Percentiles rank a stretch among this genome's conserved stretches.
phyloP scores from a whole-genome alignment of 2,113 vertebrate species.

The Daubentonia madagascariensis region DNA sequence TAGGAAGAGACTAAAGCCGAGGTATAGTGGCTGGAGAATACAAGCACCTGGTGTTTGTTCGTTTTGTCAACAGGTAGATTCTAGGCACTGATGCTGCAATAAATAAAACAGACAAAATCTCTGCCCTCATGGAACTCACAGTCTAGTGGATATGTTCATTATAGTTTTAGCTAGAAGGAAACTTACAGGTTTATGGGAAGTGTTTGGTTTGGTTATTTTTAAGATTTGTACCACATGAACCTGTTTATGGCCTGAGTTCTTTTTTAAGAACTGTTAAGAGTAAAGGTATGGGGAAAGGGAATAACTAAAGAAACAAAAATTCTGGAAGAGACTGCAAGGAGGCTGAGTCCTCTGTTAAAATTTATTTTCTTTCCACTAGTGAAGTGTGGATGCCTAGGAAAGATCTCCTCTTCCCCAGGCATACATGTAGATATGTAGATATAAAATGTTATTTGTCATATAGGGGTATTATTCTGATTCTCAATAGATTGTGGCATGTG shows the following conservation, averaged over 20 bases:
- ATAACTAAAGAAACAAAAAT: not conserved
- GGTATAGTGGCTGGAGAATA: not conserved
- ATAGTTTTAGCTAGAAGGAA: not conserved
- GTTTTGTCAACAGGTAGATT: not conserved
- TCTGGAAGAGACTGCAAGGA: not conserved
- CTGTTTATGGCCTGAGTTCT: not conserved
- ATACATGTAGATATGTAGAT: not conserved
- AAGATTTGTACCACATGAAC: not conserved
- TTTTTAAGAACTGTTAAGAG: not conserved
- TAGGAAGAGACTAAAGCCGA: not conserved
- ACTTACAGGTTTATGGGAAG: not conserved
- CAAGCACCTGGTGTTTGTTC: not conserved
- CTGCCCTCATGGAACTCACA: not conserved
- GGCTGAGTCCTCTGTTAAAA: not conserved
- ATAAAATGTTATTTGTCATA: not conserved
- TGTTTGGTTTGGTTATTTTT: not conserved
- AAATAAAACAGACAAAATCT: not conserved
- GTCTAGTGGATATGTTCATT: not conserved
- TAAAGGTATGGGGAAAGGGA: not conserved
- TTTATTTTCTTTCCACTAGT: not conserved
- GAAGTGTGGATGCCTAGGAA: not conserved
- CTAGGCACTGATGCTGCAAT: not conserved
- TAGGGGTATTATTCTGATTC: not conserved
- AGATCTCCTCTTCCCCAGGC: not conserved
- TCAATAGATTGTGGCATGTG: not conserved